Percentiles rank a stretch among this genome's conserved stretches.
Conservation (phyloP, 2,888 invertebrate genomes). For the Watsonalla cultraria region DNA sequence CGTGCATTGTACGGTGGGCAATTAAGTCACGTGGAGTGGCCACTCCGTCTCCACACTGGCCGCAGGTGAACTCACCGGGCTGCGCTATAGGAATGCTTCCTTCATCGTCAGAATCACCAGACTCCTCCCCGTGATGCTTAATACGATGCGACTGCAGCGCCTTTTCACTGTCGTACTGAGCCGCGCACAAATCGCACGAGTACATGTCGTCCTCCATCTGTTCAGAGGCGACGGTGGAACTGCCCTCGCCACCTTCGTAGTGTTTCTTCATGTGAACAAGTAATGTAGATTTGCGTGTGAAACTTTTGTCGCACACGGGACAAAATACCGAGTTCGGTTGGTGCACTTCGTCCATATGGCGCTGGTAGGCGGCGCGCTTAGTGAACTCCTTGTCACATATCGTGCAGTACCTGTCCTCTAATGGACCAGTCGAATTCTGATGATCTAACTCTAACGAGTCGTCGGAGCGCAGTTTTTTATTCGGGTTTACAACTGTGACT, state of each 20-base stretch:
- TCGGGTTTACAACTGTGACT: conserved; percentile 72
- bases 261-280: conserved; percentile 81
- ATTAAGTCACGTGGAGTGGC: conserved; percentile 74
- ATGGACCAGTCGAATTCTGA: conserved; percentile 49
- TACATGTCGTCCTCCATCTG: conserved; percentile 56
- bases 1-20: conserved; percentile 77
- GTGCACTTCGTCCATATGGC: conserved; percentile 79
- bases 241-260: conserved; percentile 65
- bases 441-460: conserved; percentile 66
- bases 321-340: conserved; percentile 78
- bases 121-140: conserved; percentile 76
- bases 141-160: conserved; percentile 79
- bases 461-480: conserved; percentile 68
- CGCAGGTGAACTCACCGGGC: conserved; percentile 75
- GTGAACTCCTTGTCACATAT: conserved; percentile 81
- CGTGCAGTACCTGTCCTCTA: conserved; percentile 76
- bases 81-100: conserved; percentile 42
- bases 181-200: conserved; percentile 80
- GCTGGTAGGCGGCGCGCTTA: conserved; percentile 78
- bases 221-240: conserved; percentile 34
- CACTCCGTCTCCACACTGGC: conserved; percentile 77
- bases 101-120: conserved; percentile 61
- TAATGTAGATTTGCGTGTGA: conserved; percentile 80
- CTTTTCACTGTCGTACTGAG: conserved; percentile 76
- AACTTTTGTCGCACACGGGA: conserved; percentile 80